Base-by-base conservation (phyloP, 2,888 invertebrate species). In the Bellardia pandia region DNA sequence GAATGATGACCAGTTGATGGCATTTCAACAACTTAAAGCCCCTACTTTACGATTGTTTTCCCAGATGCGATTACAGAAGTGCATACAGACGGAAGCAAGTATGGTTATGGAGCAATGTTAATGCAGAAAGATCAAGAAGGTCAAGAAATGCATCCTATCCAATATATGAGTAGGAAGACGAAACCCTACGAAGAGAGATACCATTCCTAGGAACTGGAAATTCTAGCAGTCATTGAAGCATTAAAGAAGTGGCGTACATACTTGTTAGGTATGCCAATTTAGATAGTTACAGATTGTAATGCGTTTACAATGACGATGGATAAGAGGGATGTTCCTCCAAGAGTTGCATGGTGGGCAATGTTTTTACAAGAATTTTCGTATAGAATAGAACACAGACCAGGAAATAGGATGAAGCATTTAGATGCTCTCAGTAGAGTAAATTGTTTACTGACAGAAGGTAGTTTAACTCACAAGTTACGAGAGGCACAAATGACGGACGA, bases 261-360 rank as follows among this genome's bases (percentile, higher is more conserved):
- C 23, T 30, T 69, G n/a, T 40, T 75, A 51, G 75, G 33, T 5
- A 33, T 75, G 7, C 33, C n/a, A 30, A 42, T 60, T 13, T 45
- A 74, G 33, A 74, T 74, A 5, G 74, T 60, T 4, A 74, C 75
- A 3, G 75, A 75, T 11, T 75, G 75, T 16, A 62, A 62, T 51
- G 60, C 62, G 3, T 75, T 75, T 30, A 86, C 90, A 14, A 89
- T 85, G 81, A 91, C 91, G 0, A 90, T 92, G 89, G 56, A 89
- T 0, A 93, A 93, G 80, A 23, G 8, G 1, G 62, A 60, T 8
- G 75, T 88, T 2, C 86, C 86, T 3, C 48, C 74, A 13, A 77
- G 82, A 75, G 72, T 85, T 3, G n/a, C 66, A 4, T 48, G 88
- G 4, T 87, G 86, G 85, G 85, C 82, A 3, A 48, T 88, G 62